Base-by-base conservation (phyloP, 2,888 invertebrate genomes). In the Drosophila falleni region DNA sequence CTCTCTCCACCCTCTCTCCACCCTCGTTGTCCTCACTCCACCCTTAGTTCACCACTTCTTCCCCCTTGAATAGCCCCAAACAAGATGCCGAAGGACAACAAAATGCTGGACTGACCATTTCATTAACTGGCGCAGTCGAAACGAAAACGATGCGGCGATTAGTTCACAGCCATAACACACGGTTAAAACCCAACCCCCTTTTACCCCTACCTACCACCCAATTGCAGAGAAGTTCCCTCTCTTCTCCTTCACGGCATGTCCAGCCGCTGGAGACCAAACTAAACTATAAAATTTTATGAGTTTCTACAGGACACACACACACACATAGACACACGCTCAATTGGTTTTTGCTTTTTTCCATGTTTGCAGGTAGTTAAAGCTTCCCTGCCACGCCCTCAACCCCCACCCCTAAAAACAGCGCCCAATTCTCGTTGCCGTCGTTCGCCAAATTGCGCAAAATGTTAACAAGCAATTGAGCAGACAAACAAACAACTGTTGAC, bases 381-480 rank as follows among this genome's bases (percentile, higher is more conserved):
- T 46, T 35, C 46, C 49, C 54, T 23, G 26, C 49, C 37, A 35
- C 56, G 46, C 13, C 41, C 41, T 3, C 44, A 9, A 23, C 10
- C n/a, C 56, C n/a, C 44, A 15, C n/a, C n/a, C n/a, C n/a, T n/a
- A n/a, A n/a, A n/a, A 10, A 13, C 19, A 10, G 29, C 44, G 11
- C 41, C 54, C 39, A 62, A 42, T 47, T 10, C 31, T 71, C 60
- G 56, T 50, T 37, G 61, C 37, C 54, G 62, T 68, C 70, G 71
- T 73, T 81, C 65, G 80, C 87, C 81, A 88, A 88, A 86, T 88
- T 88, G 87, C 84, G 76, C 84, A 86, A 86, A 86, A 88, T 88
- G 86, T 86, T 86, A 88, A 86, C 86, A 86, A 88, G 86, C 88
- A 86, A 86, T 86, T 86, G 86, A 86, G 88, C 86, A 86, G 82